These are phyloP conservation scores for Aeoliscus strigatus DNA, from an alignment of 2,797 vertebrate genomes.

Conservation along the genomic window DNA sequence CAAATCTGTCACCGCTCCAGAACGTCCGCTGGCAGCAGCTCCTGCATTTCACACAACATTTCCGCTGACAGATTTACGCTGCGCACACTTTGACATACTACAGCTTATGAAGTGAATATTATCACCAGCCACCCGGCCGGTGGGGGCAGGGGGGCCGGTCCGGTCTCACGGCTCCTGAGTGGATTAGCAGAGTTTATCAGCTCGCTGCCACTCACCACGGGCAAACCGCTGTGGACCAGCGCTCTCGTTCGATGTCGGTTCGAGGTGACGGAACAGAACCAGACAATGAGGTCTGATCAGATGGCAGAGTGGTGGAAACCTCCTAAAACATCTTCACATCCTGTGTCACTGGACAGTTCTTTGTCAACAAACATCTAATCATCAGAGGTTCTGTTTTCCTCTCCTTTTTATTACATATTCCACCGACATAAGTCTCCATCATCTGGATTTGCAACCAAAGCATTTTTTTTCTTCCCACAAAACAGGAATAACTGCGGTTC, in stretches of 20 bases:
- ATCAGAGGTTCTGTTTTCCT: too few species aligned
- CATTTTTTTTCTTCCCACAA: not conserved
- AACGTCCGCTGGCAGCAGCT: slow-evolving; percentile 10
- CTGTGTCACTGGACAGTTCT: too few species aligned
- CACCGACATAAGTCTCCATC: too few species aligned
- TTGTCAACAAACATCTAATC: too few species aligned
- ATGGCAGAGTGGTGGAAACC: too few species aligned
- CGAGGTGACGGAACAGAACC: too few species aligned
- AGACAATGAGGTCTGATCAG: too few species aligned
- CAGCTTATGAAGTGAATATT: slow-evolving; percentile 33
- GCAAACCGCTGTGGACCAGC: slow-evolving; percentile 44
- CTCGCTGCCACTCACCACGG: slow-evolving; percentile 43
- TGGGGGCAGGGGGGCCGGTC: too few species aligned
- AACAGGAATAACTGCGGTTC: slow-evolving; percentile 17
- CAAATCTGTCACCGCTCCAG: slow-evolving; percentile 12
- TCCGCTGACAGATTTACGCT: slow-evolving; percentile 19
- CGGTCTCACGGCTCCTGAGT: too few species aligned
- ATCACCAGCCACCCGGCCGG: slow-evolving; percentile 37
- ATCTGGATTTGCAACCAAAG: slow-evolving; percentile 1
- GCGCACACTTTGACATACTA: slow-evolving; percentile 14
- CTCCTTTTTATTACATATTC: too few species aligned
- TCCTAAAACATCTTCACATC: too few species aligned
- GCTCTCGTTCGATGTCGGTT: slow-evolving; percentile 53
- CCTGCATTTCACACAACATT: slow-evolving; percentile 24
- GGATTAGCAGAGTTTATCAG: slow-evolving; percentile 69